These are phyloP conservation scores for Coenonympha glycerion DNA, from an alignment of 2,888 invertebrate genomes.

Conservation along the genomic window DNA sequence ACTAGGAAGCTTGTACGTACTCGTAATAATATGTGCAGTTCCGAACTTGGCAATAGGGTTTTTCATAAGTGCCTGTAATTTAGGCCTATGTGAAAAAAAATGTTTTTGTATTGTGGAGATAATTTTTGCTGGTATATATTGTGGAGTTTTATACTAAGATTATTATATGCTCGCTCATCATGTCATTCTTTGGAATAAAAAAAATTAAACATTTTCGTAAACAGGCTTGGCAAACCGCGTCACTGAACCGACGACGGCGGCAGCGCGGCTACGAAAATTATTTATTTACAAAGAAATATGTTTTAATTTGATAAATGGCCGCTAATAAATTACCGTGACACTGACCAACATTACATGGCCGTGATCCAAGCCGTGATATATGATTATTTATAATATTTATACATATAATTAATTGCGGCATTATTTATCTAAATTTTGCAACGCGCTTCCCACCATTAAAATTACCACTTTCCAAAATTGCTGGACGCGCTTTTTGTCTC, in stretches of 20 bases:
- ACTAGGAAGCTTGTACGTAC: too few species aligned
- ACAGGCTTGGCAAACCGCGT: slow-evolving; percentile 13
- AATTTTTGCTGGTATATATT: too few species aligned
- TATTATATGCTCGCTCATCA: too few species aligned
- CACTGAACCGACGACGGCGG: slow-evolving; percentile 16
- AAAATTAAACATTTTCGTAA: background rate
- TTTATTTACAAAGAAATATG: slow-evolving; percentile 28
- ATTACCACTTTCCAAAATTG: slow-evolving; percentile 19
- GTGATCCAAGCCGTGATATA: slow-evolving; percentile 31
- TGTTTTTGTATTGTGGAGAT: too few species aligned
- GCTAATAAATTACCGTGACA: slow-evolving; percentile 29
- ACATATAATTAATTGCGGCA: slow-evolving; percentile 24
- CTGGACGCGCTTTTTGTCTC: slow-evolving; percentile 11
- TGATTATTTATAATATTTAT: slow-evolving; percentile 28
- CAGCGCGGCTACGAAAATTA: slow-evolving; percentile 21
- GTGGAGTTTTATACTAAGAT: too few species aligned
- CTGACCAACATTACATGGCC: slow-evolving; percentile 29
- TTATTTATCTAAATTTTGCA: slow-evolving; percentile 30
- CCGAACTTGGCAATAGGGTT: too few species aligned
- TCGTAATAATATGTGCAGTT: too few species aligned
- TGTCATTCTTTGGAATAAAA: too few species aligned
- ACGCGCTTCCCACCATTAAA: slow-evolving; percentile 18
- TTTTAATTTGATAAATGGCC: slow-evolving; percentile 28
- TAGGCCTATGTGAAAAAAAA: too few species aligned
- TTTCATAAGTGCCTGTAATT: too few species aligned